Evolutionary conservation across 2,888 invertebrate species (phyloP), one percentile per base, ranked within the genome.

Genomic region (Epinotia ramella): DNA sequence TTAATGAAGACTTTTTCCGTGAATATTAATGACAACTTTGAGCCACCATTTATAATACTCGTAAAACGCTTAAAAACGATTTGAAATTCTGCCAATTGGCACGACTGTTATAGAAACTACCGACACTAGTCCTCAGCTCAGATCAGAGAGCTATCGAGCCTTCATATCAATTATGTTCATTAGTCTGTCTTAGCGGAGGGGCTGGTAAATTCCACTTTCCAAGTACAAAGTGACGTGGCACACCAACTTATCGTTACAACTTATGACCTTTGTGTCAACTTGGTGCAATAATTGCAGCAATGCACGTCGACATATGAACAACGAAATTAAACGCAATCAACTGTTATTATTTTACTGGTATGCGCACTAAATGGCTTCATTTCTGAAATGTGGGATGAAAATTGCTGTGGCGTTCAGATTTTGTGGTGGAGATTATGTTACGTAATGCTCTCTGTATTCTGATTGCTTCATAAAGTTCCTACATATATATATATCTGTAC

Each of bases 61-160:
- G 20, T 33, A 33, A 18, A 67, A 56, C 44, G 24, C 33, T 46
- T 20, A 56, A 53, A 49, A 74, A 70, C 44, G 24, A 59, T 53
- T 56, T 24, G 69, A 71, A 70, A 70, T 53, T 40, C 16, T 53
- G 70, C 59, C 70, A 75, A 65, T 60, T 65, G 65, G 70, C 59
- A 56, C 20, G 56, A 75, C 78, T 79, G 78, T 78, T 78, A 80
- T 78, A 77, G 80, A 82, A 78, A 81, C 80, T 81, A 80, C 80
- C 80, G 81, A 83, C 80, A 67, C 76, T 71, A 73, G 73, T 75
- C 75, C 77, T 69, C 28, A 59, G 59, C 59, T 71, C n/a, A 53
- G 18, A 60, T 33, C 71, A n/a, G 64, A 73, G 66, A 57, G 76
- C 73, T 46, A 56, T 73, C 73, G 63, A 73, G 78, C 63, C 66